Conservation (phyloP, 2,797 vertebrate species). For the Sebastes melanostomus region DNA sequence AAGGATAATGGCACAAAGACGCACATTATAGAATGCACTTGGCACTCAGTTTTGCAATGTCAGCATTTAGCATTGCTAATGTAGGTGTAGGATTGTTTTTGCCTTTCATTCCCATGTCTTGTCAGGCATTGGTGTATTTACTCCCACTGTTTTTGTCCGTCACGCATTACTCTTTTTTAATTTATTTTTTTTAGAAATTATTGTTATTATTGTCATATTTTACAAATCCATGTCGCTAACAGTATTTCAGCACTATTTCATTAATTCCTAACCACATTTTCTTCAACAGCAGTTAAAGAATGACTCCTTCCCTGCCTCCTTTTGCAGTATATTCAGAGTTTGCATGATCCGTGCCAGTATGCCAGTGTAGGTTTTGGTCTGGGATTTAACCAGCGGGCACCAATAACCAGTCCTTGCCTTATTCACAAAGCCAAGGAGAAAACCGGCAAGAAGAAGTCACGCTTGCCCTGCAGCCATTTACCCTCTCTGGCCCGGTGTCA, state of each 20-base stretch:
- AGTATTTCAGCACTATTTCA: constrained; percentile 2
- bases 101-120: background rate
- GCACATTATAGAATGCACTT: background rate
- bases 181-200: background rate
- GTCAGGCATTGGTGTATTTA: background rate
- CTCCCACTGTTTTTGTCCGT: background rate
- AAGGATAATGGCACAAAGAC: background rate
- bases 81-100: constrained; percentile 12
- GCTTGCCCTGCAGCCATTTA: constrained; percentile 17
- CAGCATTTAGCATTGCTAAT: background rate
- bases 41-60: background rate
- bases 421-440: background rate
- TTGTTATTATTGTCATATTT: background rate
- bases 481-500: constrained; percentile 22
- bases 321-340: background rate
- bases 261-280: constrained; percentile 16
- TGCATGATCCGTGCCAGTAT: constrained; percentile 27
- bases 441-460: background rate
- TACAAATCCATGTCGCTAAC: background rate
- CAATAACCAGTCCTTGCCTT: background rate
- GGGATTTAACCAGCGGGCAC: constrained; percentile 12
- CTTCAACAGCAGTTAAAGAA: constrained; percentile 18
- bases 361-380: constrained; percentile 4
- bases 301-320: background rate
- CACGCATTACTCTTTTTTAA: background rate